Evolutionary conservation across 1,140 invertebrate species (phyloP), one percentile per base, ranked within the genome.

Genomic region (Neuroterus valhalla): DNA sequence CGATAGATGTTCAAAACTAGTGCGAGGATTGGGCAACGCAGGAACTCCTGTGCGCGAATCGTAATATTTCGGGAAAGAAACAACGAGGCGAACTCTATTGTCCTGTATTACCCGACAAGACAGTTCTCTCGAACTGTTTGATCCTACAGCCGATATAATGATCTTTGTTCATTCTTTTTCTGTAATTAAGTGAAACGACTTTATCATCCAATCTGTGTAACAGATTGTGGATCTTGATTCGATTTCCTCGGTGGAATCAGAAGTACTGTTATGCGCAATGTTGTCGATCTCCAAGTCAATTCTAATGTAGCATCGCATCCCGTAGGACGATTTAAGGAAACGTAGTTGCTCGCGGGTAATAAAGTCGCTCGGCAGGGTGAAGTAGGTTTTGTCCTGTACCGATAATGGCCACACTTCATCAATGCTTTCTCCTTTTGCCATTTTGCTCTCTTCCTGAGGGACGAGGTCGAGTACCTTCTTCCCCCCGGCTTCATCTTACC

Each of bases 401-500:
- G 86, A 89, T 89, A 89, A 89, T 89, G 85, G 84, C 78, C 71
- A 81, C 86, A 89, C 88, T 89, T 89, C 87, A 89, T 89, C 88
- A 89, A 84, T 82, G 82, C 75, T 76, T 72, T 74, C 68, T 74
- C 67, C 72, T 78, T 66, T 72, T 71, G 67, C 74, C 77, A 38
- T 3, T 38, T 38, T 38, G 71, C 68, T 74, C 70, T 74, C 79
- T 80, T 87, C 83, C 87, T 85, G 75, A 79, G 79, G 83, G 83
- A 86, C 79, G 83, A 80, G 48, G 71, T 70, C 67, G 42, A 73
- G 46, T 31, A 15, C 21, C 43, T 42, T 48, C 50, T 72, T 31
- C 17, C 46, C 68, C 69, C 55, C 69, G 31, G 62, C 42, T 26
- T 26, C 26, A 62, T 68, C 66, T 69, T 78, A 74, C 75, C 78